A percentile compares a stretch with the other conserved stretches of the same genome.
Evolutionary conservation across 2,797 vertebrate species (phyloP).

Genomic region (Darevskia mixta): DNA sequence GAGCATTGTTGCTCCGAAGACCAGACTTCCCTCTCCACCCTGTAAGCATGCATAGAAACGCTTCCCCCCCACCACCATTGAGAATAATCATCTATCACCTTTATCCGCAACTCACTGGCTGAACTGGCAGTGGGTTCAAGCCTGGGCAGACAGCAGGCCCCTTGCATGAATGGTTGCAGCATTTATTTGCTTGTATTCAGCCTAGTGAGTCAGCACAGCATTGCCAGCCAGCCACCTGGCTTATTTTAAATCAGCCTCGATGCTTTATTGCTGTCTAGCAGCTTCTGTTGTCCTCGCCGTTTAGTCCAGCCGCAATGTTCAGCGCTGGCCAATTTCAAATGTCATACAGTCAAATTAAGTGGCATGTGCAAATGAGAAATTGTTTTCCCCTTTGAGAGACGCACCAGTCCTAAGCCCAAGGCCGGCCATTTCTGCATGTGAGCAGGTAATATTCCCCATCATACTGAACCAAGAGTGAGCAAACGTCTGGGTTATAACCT

Average conservation of each 20-base stretch:
- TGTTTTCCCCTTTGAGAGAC: neutral
- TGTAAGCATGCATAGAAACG: neutral
- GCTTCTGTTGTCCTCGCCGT: conserved; percentile 5
- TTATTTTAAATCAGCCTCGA: conserved; percentile 4
- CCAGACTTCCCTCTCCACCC: neutral
- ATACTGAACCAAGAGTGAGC: neutral
- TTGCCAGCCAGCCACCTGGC: neutral
- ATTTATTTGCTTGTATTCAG: conserved; percentile 64
- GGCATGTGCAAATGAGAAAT: neutral
- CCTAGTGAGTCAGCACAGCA: neutral
- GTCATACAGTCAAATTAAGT: conserved; percentile 14
- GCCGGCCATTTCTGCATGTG: neutral
- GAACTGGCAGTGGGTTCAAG: conserved; percentile 45
- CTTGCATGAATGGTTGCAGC: neutral
- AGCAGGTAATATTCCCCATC: neutral
- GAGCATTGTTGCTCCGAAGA: neutral
- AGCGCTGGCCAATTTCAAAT: neutral
- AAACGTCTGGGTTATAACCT: neutral
- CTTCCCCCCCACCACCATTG: neutral
- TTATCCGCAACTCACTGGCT: conserved; percentile 29
- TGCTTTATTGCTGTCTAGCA: neutral
- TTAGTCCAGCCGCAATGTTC: neutral
- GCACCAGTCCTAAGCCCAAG: neutral
- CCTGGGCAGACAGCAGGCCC: conserved; percentile 42
- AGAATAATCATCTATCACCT: neutral